Conservation (phyloP, 1,140 invertebrate genomes). For the Drosophila melanica region DNA sequence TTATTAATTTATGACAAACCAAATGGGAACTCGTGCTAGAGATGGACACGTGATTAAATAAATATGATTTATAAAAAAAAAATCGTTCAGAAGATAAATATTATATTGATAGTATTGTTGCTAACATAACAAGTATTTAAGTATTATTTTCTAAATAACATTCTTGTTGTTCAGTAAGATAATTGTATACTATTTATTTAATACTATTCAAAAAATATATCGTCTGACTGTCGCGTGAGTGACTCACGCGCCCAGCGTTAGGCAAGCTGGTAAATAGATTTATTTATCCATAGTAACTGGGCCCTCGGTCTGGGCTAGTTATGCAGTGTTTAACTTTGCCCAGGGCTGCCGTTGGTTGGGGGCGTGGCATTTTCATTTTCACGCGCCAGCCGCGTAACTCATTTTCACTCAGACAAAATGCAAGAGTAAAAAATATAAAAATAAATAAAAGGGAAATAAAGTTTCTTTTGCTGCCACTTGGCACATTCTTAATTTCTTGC, state of each 20-base stretch:
- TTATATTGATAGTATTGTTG: no score
- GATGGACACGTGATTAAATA: constrained; percentile 40
- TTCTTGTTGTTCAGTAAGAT: no score
- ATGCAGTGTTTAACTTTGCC: constrained; percentile 78
- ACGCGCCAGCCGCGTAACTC: constrained; percentile 74
- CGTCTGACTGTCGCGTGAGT: not conserved
- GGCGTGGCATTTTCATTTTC: constrained; percentile 71
- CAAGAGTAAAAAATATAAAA: constrained; percentile 34
- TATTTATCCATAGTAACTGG: constrained; percentile 26
- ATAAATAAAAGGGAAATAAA: constrained; percentile 71
- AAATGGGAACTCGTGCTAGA: constrained; percentile 47
- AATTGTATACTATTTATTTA: no score
- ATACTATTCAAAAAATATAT: no score
- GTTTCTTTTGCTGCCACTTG: constrained; percentile 79
- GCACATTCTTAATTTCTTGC: constrained; percentile 82
- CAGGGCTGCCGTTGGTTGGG: constrained; percentile 35
- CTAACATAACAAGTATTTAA: no score
- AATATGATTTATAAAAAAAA: no score
- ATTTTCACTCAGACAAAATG: constrained; percentile 67
- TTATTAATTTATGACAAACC: constrained; percentile 77
- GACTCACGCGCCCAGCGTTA: constrained; percentile 16
- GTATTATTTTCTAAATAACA: no score
- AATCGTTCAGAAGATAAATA: no score
- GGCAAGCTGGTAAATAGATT: constrained; percentile 12
- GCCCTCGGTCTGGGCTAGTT: constrained; percentile 58